A percentile compares a stretch with the other conserved stretches of the same genome.
Conservation (phyloP, 2,113 vertebrate species). For the Microcebus tavaratra region DNA sequence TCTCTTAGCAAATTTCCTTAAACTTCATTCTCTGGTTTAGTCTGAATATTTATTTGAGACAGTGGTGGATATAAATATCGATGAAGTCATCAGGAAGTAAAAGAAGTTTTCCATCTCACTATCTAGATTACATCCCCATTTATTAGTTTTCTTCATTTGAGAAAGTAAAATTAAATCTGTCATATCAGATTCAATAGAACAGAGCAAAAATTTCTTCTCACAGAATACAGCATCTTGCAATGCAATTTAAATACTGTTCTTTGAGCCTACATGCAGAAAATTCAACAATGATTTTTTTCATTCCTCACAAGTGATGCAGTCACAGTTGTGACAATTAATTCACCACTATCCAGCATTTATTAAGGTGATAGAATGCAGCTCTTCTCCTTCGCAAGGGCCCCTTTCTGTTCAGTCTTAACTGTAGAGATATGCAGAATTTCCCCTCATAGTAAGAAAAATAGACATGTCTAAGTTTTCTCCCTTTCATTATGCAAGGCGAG, state of each 20-base stretch:
- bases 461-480: constrained; percentile 27
- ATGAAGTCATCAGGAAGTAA: not conserved
- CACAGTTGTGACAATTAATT: constrained; percentile 42
- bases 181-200: constrained; percentile 15
- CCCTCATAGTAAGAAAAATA: constrained; percentile 18
- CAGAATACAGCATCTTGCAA: not conserved
- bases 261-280: constrained; percentile 39
- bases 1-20: not conserved
- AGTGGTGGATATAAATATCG: not conserved
- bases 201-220: constrained; percentile 35
- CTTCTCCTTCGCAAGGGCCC: not conserved
- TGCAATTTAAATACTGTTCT: constrained; percentile 28
- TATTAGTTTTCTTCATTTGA: constrained; percentile 30
- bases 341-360: not conserved
- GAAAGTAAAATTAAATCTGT: constrained; percentile 47
- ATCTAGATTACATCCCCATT: not conserved
- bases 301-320: not conserved
- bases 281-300: constrained; percentile 40
- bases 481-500: not conserved
- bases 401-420: not conserved
- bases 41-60: not conserved
- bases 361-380: not conserved
- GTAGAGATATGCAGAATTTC: not conserved
- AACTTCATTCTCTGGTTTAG: not conserved
- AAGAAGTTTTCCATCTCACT: not conserved